Evolutionary conservation across 2,888 invertebrate genomes (phyloP).

Genomic region (Sicus ferrugineus): DNA sequence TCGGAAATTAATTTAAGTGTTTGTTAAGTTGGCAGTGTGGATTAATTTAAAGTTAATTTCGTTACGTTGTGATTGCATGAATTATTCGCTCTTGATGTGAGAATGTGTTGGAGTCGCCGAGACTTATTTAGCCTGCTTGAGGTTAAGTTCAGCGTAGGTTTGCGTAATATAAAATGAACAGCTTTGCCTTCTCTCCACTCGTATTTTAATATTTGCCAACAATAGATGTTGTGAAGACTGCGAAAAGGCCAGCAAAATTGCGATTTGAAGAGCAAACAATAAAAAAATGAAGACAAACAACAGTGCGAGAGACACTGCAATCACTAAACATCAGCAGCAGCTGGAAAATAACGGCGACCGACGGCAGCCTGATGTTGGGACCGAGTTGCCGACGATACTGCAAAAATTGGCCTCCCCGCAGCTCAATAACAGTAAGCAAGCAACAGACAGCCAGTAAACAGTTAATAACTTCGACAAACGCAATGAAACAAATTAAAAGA

Average conservation of each 20-base stretch:
- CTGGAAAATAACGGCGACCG: not conserved
- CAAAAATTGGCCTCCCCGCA: not conserved
- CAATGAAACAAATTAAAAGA: not conserved
- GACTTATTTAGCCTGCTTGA: too few relatives aligned
- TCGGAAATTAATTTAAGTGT: not conserved
- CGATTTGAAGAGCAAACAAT: conserved; percentile 5
- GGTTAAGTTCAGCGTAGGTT: too few relatives aligned
- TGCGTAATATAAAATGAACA: too few relatives aligned
- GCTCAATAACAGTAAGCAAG: not conserved
- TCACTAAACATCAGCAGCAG: not conserved
- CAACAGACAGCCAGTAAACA: conserved; percentile 3
- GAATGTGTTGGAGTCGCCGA: too few relatives aligned
- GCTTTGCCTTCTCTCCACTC: not conserved
- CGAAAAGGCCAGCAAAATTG: not conserved
- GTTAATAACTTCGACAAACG: conserved; percentile 1
- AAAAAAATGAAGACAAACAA: not conserved
- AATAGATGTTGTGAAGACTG: not conserved
- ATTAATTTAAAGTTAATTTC: too few relatives aligned
- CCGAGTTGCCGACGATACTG: not conserved
- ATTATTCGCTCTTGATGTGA: too few relatives aligned
- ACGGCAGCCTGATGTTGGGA: not conserved
- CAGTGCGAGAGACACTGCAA: not conserved
- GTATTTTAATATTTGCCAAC: not conserved
- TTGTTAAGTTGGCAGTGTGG: not conserved
- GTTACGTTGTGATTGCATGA: too few relatives aligned